Conservation (phyloP, 2,797 vertebrate species). For the Ctenochaetus hawaiiensis region DNA sequence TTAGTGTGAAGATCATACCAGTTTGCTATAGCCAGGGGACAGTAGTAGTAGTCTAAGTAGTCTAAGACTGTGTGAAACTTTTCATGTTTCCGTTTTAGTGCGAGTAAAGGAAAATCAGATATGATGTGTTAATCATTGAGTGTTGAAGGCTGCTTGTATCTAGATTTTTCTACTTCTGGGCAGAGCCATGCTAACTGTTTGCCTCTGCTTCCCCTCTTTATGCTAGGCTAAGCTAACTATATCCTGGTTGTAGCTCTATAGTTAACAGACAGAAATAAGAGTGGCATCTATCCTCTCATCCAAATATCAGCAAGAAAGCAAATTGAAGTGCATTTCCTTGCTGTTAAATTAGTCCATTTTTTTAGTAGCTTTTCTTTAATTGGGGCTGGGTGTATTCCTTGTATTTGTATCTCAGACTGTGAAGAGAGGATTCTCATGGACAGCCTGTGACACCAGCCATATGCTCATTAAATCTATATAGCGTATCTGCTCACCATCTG, state of each 20-base stretch:
- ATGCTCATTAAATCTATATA: conserved; percentile 30
- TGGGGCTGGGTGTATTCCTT: background rate
- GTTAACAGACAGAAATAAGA: no score
- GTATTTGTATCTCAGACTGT: background rate
- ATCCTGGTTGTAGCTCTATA: no score
- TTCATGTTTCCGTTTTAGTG: background rate
- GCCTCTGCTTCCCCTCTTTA: no score
- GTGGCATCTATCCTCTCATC: no score
- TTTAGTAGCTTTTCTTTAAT: no score
- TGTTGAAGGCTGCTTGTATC: no score
- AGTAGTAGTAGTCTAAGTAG: no score
- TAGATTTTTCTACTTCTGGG: no score
- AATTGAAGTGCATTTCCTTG: background rate
- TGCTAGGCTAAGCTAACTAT: no score
- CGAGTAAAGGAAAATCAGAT: background rate
- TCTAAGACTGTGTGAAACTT: background rate
- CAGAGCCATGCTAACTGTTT: no score
- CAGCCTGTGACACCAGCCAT: conserved; percentile 14
- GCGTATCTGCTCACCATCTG: background rate
- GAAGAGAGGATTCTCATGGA: background rate
- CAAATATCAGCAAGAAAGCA: no score
- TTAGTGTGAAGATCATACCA: background rate
- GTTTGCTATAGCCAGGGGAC: background rate
- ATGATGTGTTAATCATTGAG: background rate
- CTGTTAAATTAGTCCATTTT: background rate